Percentiles rank a stretch among this genome's conserved stretches.
Conservation (phyloP, 2,888 invertebrate genomes). For the Stenodema calcarata region DNA sequence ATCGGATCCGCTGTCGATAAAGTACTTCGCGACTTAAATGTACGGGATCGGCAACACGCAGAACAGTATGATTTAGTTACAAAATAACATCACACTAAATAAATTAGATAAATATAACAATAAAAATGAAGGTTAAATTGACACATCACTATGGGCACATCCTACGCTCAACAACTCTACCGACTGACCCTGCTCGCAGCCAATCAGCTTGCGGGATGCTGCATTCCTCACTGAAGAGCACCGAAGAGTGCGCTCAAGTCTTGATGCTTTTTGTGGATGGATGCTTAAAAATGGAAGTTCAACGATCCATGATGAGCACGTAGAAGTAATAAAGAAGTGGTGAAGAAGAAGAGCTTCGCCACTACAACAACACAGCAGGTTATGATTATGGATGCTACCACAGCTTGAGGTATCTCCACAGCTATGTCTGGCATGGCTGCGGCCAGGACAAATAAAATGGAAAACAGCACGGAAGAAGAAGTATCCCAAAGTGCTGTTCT, state of each 20-base stretch:
- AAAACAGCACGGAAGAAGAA: no score
- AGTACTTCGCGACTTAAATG: not conserved
- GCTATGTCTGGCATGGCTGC: no score
- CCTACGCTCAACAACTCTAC: slow-evolving; percentile 50
- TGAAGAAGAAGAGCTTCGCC: no score
- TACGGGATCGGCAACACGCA: not conserved
- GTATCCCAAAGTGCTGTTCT: no score
- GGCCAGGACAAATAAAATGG: no score
- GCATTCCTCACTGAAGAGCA: slow-evolving; percentile 40
- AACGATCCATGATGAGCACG: not conserved
- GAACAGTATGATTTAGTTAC: not conserved
- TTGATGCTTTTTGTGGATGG: not conserved
- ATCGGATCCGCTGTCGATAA: not conserved
- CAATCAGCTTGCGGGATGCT: slow-evolving; percentile 51
- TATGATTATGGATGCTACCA: no score
- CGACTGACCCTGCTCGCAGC: slow-evolving; percentile 53
- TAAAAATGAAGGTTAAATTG: slow-evolving; percentile 51
- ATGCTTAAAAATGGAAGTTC: not conserved
- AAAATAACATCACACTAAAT: not conserved
- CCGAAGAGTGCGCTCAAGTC: not conserved
- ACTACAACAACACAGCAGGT: no score
- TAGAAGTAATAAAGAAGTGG: not conserved
- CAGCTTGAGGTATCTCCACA: no score
- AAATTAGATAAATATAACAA: slow-evolving; percentile 30
- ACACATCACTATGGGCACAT: slow-evolving; percentile 52